phyloP scores from a whole-genome alignment of 2,113 vertebrate genomes.

The Datnioides undecimradiatus region DNA sequence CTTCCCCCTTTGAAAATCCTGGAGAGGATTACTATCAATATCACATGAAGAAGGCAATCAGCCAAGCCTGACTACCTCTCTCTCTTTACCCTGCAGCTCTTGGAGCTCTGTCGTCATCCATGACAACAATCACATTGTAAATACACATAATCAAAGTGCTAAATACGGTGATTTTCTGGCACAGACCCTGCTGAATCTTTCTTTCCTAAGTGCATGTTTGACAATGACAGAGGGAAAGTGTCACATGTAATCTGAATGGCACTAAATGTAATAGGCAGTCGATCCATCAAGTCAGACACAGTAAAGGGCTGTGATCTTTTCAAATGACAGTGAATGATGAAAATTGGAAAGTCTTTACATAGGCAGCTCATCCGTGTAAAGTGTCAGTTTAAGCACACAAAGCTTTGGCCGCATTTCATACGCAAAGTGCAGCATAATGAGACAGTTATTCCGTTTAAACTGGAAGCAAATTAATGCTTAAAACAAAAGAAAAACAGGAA shows the following conservation, averaged over 20 bases:
- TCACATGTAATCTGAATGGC: slow-evolving; percentile 1
- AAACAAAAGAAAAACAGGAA: slow-evolving; percentile 8
- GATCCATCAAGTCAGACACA: neutral
- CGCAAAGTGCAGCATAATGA: neutral
- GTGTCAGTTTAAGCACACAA: neutral
- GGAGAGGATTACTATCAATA: slow-evolving; percentile 38
- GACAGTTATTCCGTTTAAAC: neutral
- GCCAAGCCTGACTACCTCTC: slow-evolving; percentile 10
- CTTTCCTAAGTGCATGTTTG: neutral
- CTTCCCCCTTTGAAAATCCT: slow-evolving; percentile 19
- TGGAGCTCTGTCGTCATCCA: neutral
- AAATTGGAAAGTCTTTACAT: neutral
- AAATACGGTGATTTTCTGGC: neutral
- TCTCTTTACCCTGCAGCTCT: neutral
- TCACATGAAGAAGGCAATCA: slow-evolving; percentile 48
- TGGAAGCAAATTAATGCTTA: neutral
- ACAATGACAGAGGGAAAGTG: neutral
- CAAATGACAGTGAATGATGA: slow-evolving; percentile 3
- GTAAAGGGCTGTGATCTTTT: slow-evolving; percentile 16
- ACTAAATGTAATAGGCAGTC: neutral
- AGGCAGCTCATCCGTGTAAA: neutral
- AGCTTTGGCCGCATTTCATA: neutral
- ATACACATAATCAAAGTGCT: slow-evolving; percentile 46
- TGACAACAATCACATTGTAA: slow-evolving; percentile 37
- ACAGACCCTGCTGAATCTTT: neutral